These are phyloP conservation scores for Leptinotarsa texana DNA, from an alignment of 1,140 invertebrate species.

Conservation along the genomic window DNA sequence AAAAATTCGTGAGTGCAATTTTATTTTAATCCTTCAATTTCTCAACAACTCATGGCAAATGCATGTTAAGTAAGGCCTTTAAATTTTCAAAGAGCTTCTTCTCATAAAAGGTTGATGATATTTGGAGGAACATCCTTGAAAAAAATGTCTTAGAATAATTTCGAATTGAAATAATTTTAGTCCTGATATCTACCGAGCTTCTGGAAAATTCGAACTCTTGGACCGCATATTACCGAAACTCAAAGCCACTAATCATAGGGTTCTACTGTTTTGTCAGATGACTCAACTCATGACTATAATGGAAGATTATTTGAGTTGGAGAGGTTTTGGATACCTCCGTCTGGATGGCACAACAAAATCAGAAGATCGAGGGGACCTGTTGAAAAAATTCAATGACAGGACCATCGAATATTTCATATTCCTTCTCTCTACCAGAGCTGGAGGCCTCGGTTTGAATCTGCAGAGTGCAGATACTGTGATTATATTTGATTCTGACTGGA, in stretches of 20 bases:
- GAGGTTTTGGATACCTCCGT: conserved; percentile 73
- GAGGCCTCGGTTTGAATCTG: conserved; percentile 95
- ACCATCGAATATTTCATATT: conserved; percentile 95
- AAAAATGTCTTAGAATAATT: too few relatives aligned
- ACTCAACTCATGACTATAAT: conserved; percentile 99
- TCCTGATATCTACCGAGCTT: conserved; percentile 63
- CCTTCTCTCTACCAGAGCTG: conserved; percentile 93
- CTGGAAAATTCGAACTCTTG: conserved; percentile 97
- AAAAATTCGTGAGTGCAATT: too few relatives aligned
- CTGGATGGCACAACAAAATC: conserved; percentile 97
- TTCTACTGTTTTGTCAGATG: conserved; percentile 99
- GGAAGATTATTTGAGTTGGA: conserved; percentile 94
- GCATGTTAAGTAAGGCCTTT: too few relatives aligned
- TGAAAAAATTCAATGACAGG: conserved; percentile 90
- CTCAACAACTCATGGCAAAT: too few relatives aligned
- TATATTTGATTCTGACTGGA: conserved; percentile 99
- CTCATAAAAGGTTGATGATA: too few relatives aligned
- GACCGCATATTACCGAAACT: conserved; percentile 97
- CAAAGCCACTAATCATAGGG: conserved; percentile 86
- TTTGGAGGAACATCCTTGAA: too few relatives aligned
- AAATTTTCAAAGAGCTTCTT: too few relatives aligned
- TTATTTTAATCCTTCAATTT: too few relatives aligned
- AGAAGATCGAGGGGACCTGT: conserved; percentile 92
- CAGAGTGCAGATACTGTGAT: conserved; percentile 98
- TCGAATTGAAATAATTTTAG: background rate